A percentile compares a stretch with the other conserved stretches of the same genome.
These are phyloP conservation scores for Marcusenius ussheri DNA, from an alignment of 2,113 vertebrate species.

Conservation along the genomic window DNA sequence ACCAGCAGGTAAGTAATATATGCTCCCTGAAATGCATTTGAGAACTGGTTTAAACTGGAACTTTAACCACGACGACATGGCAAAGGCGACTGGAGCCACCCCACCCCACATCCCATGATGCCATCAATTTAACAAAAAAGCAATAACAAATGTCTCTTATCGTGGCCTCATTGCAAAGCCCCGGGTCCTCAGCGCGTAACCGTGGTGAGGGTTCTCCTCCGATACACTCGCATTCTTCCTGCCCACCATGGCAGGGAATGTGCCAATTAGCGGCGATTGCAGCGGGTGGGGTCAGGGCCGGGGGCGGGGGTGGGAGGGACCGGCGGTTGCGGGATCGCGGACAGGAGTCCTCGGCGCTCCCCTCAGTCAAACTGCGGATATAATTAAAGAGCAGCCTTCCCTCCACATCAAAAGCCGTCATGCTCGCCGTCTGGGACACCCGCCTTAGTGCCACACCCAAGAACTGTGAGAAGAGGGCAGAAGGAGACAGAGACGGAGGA, in stretches of 20 bases:
- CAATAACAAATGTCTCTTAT: not conserved
- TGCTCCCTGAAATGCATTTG: not conserved
- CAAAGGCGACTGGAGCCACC: not conserved
- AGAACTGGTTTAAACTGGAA: not conserved
- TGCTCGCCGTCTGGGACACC: conserved; percentile 30
- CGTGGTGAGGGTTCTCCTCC: conserved; percentile 55
- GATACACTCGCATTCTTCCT: conserved; percentile 66
- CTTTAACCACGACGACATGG: not conserved
- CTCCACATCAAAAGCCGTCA: conserved; percentile 66
- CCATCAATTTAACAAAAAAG: conserved; percentile 30
- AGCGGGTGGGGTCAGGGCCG: conserved; percentile 18
- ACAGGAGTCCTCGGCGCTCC: conserved; percentile 69
- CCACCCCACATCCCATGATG: conserved; percentile 37
- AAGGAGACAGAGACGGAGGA: not conserved
- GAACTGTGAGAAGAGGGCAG: not conserved
- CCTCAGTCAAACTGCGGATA: conserved; percentile 62
- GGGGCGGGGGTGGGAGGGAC: conserved; percentile 38
- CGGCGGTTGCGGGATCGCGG: conserved; percentile 45
- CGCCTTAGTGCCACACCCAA: conserved; percentile 52
- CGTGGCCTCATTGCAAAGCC: conserved; percentile 19
- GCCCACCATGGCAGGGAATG: conserved; percentile 70
- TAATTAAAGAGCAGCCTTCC: conserved; percentile 67
- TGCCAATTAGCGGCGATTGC: conserved; percentile 69
- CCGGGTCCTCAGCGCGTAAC: conserved; percentile 46
- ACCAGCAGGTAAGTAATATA: not conserved